These are phyloP conservation scores for Melikaiella ostensackeni DNA, from an alignment of 2,888 invertebrate species.

Conservation along the genomic window DNA sequence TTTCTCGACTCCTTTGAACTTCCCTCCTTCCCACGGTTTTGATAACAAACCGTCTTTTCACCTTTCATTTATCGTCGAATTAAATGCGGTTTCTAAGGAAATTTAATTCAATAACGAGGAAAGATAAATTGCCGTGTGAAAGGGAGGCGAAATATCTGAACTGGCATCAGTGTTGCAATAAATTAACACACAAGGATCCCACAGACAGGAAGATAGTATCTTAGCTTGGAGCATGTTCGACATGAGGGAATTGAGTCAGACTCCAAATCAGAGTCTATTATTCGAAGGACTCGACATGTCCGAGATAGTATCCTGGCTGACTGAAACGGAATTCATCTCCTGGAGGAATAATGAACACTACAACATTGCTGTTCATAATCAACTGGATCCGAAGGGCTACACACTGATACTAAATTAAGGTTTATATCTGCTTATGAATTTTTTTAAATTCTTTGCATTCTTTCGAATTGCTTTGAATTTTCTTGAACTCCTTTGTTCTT, in stretches of 20 bases:
- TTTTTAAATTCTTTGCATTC: too few relatives aligned
- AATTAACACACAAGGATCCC: not conserved
- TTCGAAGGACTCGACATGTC: not conserved
- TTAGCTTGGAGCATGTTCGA: not conserved
- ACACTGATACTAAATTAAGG: too few relatives aligned
- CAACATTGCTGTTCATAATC: too few relatives aligned
- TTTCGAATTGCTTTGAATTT: too few relatives aligned
- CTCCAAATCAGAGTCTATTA: not conserved
- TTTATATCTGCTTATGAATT: too few relatives aligned
- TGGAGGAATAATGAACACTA: not conserved
- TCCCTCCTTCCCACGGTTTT: constrained; percentile 1
- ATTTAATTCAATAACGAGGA: not conserved
- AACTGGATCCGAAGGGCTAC: too few relatives aligned
- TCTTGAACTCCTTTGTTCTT: too few relatives aligned
- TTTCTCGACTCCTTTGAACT: not conserved
- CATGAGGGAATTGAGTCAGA: not conserved
- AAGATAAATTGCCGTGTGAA: not conserved
- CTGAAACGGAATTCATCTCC: not conserved
- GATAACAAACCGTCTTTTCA: not conserved
- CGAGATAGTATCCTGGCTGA: not conserved
- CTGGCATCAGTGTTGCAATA: not conserved
- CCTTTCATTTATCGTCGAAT: not conserved
- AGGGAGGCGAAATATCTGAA: not conserved
- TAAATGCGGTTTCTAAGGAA: not conserved
- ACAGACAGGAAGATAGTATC: not conserved